Base-by-base conservation (phyloP, 2,888 invertebrate genomes). In the Epistrophe grossulariae region DNA sequence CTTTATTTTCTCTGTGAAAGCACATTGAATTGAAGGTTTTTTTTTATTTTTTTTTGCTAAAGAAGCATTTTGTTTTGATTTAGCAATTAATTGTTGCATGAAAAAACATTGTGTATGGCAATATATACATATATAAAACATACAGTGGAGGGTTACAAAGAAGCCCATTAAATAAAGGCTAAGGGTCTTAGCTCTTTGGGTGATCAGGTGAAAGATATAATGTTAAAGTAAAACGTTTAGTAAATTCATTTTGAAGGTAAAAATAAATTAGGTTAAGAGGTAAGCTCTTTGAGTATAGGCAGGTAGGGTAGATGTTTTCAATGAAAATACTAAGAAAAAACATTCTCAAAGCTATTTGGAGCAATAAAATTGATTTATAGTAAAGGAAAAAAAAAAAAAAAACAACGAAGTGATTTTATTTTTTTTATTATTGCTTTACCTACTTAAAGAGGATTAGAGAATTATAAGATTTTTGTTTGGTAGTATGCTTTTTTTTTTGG, bases 191-290 rank as follows among this genome's bases (percentile, higher is more conserved):
- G 40, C 62, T 40, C 8, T 19, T 24, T 40, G 40, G 35, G 19
- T 31, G 59, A 70, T 77, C 19, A 50, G 59, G 68, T 68, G 77
- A 45, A 59, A 40, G 17, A 48, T 60, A 60, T 50, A 59, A 38
- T 77, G 38, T 17, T 7, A 60, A 68, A 59, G 38, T 11, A 17
- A 24, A 70, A 60, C 50, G 60, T n/a, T 76, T 57, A 66, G 15
- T 2, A 43, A 31, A 78, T 78, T 28, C 40, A 15, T 40, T 60
- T 35, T 7, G 50, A 78, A 78, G 70, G 77, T 31, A 17, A 70
- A 43, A 1, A 15, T 15, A 62, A 62, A 62, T 43, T 24, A 62
- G 62, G 62, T 62, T 62, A 43, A 43, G 13, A 43, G 62, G 62
- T 62, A 62, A 43, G 19, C 40, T 15, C 15, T 62, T 60, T 62